Percentiles rank a stretch among this genome's conserved stretches.
Conservation (phyloP, 1,140 invertebrate genomes). For the Parasteatoda tepidariorum region DNA sequence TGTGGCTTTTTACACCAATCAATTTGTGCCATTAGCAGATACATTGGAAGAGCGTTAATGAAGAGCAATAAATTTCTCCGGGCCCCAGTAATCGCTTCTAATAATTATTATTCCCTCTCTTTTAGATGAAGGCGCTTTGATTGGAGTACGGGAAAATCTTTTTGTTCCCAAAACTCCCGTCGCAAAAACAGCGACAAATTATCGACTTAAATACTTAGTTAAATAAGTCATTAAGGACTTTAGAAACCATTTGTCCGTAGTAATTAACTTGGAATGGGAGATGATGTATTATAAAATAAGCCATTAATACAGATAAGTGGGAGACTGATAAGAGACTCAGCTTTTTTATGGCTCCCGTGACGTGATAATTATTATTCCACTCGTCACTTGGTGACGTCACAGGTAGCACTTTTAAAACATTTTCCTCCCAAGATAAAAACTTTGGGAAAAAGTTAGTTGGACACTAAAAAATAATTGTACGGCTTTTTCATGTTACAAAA, state of each 20-base stretch:
- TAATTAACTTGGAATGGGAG: slow-evolving; percentile 58
- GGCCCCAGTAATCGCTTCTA: slow-evolving; percentile 48
- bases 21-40: slow-evolving; percentile 53
- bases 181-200: slow-evolving; percentile 59
- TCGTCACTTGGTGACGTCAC: slow-evolving; percentile 52
- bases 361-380: slow-evolving; percentile 58
- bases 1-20: slow-evolving; percentile 52
- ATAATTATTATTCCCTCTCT: slow-evolving; percentile 56
- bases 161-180: slow-evolving; percentile 50
- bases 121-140: slow-evolving; percentile 37
- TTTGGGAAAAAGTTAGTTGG: slow-evolving; percentile 58
- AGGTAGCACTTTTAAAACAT: slow-evolving; percentile 29
- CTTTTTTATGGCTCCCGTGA: slow-evolving; percentile 46
- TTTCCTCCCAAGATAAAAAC: slow-evolving; percentile 48
- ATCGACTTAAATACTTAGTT: slow-evolving; percentile 60
- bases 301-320: slow-evolving; percentile 57
- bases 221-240: slow-evolving; percentile 60
- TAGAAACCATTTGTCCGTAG: slow-evolving; percentile 58
- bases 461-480: slow-evolving; percentile 60
- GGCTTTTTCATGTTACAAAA: slow-evolving; percentile 43
- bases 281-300: slow-evolving; percentile 57
- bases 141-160: slow-evolving; percentile 43
- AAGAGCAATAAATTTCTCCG: slow-evolving; percentile 50
- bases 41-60: slow-evolving; percentile 46
- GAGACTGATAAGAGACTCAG: slow-evolving; percentile 25